These are phyloP conservation scores for Oasisia sp. DNA, from an alignment of 2,888 invertebrate genomes.

Conservation along the genomic window DNA sequence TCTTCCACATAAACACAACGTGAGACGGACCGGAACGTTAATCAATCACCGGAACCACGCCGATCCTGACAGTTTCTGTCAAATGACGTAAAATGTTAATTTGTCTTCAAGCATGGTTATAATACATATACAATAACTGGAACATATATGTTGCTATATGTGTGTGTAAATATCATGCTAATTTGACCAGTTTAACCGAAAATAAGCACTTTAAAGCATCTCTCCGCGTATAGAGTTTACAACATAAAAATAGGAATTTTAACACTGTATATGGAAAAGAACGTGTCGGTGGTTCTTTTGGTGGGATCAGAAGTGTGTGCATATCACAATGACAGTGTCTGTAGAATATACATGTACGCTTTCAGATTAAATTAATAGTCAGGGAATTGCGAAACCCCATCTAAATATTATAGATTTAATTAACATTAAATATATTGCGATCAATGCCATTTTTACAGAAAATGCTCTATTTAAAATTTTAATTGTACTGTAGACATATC, in stretches of 20 bases:
- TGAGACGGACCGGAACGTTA: neutral
- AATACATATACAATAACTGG: neutral
- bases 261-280: neutral
- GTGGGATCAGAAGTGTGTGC: neutral
- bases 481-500: too few species aligned
- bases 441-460: too few species aligned
- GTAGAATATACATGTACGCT: too few species aligned
- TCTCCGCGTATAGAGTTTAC: neutral
- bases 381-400: too few species aligned
- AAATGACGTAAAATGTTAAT: neutral
- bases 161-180: neutral
- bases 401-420: too few species aligned
- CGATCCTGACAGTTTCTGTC: neutral
- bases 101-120: neutral
- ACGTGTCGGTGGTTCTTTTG: neutral
- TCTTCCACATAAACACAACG: slow-evolving; percentile 17
- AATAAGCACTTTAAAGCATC: neutral
- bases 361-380: too few species aligned
- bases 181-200: neutral
- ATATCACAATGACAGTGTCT: too few species aligned
- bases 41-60: neutral
- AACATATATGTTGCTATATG: neutral
- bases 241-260: neutral
- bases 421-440: too few species aligned
- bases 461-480: too few species aligned